These are phyloP conservation scores for Coelopa frigida DNA, from an alignment of 1,140 invertebrate species.

Conservation along the genomic window DNA sequence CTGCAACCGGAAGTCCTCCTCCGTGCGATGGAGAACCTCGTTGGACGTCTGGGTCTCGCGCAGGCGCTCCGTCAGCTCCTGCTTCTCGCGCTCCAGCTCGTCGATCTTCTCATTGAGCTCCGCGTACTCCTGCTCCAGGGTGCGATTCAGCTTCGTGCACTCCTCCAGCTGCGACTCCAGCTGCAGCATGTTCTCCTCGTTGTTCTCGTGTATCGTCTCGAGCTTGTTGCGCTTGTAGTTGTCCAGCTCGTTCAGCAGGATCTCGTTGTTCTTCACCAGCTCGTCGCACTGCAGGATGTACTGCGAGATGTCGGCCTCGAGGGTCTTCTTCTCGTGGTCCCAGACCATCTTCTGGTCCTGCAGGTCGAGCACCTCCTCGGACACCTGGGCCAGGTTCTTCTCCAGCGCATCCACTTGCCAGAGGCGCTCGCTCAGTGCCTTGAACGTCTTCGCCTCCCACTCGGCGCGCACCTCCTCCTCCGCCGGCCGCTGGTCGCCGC, in stretches of 20 bases:
- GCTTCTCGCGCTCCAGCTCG: slow-evolving; percentile 45
- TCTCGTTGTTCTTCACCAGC: slow-evolving; percentile 60
- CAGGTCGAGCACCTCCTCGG: slow-evolving; percentile 30
- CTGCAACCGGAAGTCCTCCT: slow-evolving; percentile 10
- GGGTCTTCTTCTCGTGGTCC: slow-evolving; percentile 50
- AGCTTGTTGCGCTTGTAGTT: slow-evolving; percentile 54
- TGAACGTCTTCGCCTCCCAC: slow-evolving; percentile 39
- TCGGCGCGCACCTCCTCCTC: slow-evolving; percentile 31
- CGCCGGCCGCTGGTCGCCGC: slow-evolving; percentile 30
- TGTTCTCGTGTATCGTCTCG: slow-evolving; percentile 59
- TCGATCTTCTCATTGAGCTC: slow-evolving; percentile 38
- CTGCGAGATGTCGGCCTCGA: slow-evolving; percentile 52
- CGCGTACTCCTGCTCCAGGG: slow-evolving; percentile 47
- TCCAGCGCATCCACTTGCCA: slow-evolving; percentile 36
- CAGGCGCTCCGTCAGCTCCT: slow-evolving; percentile 23
- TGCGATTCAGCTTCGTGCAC: slow-evolving; percentile 47
- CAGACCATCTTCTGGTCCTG: slow-evolving; percentile 27
- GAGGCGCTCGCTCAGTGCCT: slow-evolving; percentile 37
- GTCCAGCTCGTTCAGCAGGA: slow-evolving; percentile 55
- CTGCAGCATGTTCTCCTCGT: slow-evolving; percentile 55
- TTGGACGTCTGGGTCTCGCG: slow-evolving; percentile 18
- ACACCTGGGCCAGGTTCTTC: slow-evolving; percentile 33
- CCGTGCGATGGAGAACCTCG: slow-evolving; percentile 1
- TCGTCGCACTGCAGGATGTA: slow-evolving; percentile 56
- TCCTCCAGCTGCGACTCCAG: slow-evolving; percentile 56